Conservation (phyloP, 2,113 vertebrate genomes). For the Tylochromis polylepis region DNA sequence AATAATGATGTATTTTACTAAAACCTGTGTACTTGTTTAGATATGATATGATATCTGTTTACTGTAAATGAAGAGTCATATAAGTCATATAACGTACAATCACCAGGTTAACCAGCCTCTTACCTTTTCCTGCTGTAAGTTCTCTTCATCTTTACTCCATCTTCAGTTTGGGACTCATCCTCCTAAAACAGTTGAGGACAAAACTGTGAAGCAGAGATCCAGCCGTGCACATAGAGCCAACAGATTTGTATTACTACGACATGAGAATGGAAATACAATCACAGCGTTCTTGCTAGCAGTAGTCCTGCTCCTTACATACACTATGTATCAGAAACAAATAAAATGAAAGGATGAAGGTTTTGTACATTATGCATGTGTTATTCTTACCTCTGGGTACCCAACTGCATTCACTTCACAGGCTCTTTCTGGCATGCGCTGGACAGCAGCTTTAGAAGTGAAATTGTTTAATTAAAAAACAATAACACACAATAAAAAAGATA, state of each 20-base stretch:
- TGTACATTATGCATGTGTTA: background rate
- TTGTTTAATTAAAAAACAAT: background rate
- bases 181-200: slow-evolving; percentile 50
- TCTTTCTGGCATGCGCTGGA: slow-evolving; percentile 40
- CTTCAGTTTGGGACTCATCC: slow-evolving; percentile 27
- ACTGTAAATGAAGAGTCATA: background rate
- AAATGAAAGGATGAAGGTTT: background rate
- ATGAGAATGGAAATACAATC: background rate
- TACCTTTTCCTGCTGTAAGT: slow-evolving; percentile 66
- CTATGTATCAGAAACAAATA: background rate
- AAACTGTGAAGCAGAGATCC: background rate
- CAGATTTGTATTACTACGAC: background rate
- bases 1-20: background rate
- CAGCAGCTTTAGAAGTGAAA: slow-evolving; percentile 9
- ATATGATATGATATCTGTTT: background rate
- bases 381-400: slow-evolving; percentile 35
- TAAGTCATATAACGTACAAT: background rate
- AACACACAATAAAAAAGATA: background rate
- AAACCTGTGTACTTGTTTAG: background rate
- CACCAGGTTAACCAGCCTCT: background rate
- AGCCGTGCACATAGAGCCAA: background rate
- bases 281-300: background rate
- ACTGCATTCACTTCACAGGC: slow-evolving; percentile 14
- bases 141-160: slow-evolving; percentile 60
- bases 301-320: background rate